Evolutionary conservation across 2,888 invertebrate genomes (phyloP).

Genomic region (Zelleria hepariella): DNA sequence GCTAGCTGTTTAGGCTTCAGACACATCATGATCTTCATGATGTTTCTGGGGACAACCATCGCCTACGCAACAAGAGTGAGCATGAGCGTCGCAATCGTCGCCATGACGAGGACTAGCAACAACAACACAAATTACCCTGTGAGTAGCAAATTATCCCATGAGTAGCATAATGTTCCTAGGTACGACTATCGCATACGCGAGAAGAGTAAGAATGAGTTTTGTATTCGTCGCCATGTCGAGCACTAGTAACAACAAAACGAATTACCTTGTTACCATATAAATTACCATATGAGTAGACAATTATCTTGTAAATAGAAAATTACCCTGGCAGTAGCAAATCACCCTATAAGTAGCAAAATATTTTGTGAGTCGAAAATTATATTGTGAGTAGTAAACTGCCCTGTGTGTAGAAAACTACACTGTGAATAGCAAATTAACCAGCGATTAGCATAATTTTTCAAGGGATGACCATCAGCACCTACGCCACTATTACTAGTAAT

Average conservation of each 20-base stretch:
- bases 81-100: constrained; percentile 78
- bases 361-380: no score
- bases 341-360: constrained; percentile 27
- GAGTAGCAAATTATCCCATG: constrained; percentile 15
- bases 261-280: no score
- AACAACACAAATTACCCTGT: constrained; percentile 42
- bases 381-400: no score
- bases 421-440: constrained; percentile 26
- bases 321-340: no score
- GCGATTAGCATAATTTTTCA: background rate
- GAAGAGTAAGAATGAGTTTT: constrained; percentile 77
- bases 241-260: constrained; percentile 29
- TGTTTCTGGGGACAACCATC: constrained; percentile 72
- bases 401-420: no score
- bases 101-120: constrained; percentile 67
- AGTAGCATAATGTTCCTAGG: constrained; percentile 24
- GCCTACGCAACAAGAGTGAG: constrained; percentile 76
- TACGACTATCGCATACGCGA: constrained; percentile 74
- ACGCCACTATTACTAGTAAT: constrained; percentile 75
- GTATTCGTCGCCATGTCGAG: constrained; percentile 78
- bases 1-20: constrained; percentile 68
- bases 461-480: constrained; percentile 73
- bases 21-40: constrained; percentile 70
- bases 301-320: no score
- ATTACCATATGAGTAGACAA: no score